phyloP scores from a whole-genome alignment of 2,797 vertebrate genomes.

The Apodemus agrarius region DNA sequence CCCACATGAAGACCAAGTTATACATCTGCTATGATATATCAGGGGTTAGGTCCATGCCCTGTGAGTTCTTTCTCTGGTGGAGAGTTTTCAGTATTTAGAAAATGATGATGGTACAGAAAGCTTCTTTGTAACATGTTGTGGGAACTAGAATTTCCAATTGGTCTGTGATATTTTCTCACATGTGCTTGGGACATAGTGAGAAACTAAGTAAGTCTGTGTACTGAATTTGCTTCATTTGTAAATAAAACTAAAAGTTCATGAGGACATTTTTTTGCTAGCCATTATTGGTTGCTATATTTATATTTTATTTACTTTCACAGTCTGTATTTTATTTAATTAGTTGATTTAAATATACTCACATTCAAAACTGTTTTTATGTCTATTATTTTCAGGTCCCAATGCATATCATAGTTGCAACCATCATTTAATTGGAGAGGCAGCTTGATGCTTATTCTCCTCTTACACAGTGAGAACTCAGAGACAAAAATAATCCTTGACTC shows the following conservation, averaged over 20 bases:
- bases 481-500: not conserved
- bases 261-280: not conserved
- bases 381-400: not conserved
- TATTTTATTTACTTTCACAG: not conserved
- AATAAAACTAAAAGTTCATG: not conserved
- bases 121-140: not conserved
- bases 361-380: not conserved
- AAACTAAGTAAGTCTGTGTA: not conserved
- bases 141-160: not conserved
- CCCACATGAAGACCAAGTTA: not conserved
- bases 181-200: not conserved
- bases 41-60: not conserved
- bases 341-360: not conserved
- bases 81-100: constrained; percentile 11
- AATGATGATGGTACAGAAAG: too few relatives aligned
- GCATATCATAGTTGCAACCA: not conserved
- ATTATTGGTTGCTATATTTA: not conserved
- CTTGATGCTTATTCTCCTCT: not conserved
- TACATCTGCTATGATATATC: not conserved
- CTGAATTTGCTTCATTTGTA: constrained; percentile 25
- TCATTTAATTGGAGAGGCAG: not conserved
- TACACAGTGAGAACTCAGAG: not conserved
- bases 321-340: constrained; percentile 5
- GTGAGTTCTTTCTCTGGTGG: not conserved
- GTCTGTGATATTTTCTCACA: not conserved